phyloP scores from a whole-genome alignment of 2,113 vertebrate genomes.

The Toxostoma redivivum region DNA sequence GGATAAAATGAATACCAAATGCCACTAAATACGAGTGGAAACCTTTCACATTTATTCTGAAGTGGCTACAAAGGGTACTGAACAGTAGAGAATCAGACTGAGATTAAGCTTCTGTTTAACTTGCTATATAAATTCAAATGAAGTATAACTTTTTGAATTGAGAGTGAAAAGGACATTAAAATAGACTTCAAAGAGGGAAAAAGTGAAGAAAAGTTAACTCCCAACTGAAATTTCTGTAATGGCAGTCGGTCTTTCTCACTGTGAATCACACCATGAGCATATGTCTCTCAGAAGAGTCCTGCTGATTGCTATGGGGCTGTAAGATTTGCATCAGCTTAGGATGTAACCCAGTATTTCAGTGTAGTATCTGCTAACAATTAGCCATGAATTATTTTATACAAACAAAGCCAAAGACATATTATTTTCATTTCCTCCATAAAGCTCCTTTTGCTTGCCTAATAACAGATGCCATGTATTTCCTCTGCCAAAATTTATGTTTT shows the following conservation, averaged over 20 bases:
- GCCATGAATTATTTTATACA: background rate
- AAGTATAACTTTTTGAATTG: background rate
- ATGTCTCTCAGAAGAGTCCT: background rate
- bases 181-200: background rate
- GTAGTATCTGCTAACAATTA: slow-evolving; percentile 29
- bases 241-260: background rate
- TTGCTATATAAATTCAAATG: slow-evolving; percentile 43
- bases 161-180: background rate
- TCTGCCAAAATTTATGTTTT: background rate
- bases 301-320: background rate
- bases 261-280: background rate
- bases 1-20: slow-evolving; percentile 22
- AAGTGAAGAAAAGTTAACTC: slow-evolving; percentile 5
- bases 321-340: background rate
- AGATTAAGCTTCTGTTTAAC: slow-evolving; percentile 26
- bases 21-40: background rate
- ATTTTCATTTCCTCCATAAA: slow-evolving; percentile 8
- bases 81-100: background rate
- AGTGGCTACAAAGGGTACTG: background rate
- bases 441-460: background rate
- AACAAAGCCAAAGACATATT: background rate
- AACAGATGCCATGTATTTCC: background rate
- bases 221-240: background rate
- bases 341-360: background rate
- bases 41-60: slow-evolving; percentile 36